Evolutionary conservation across 2,888 invertebrate species (phyloP).

Genomic region (Phengaris arion): DNA sequence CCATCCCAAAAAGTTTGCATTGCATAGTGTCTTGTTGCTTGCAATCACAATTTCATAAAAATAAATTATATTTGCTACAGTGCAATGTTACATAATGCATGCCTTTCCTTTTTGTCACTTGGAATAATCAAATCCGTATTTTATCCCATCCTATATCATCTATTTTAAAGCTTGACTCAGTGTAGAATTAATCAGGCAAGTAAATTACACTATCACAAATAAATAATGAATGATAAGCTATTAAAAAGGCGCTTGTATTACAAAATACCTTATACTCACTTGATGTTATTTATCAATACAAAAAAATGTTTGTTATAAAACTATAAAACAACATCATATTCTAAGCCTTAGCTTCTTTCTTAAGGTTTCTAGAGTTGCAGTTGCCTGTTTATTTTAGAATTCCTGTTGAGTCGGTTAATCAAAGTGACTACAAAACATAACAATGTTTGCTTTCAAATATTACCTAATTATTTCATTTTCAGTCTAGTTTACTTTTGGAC

Average conservation of each 20-base stretch:
- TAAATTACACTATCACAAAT: constrained; percentile 18
- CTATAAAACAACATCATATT: constrained; percentile 9
- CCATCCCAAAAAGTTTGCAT: neutral
- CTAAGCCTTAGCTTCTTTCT: neutral
- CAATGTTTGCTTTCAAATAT: neutral
- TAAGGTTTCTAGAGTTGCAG: neutral
- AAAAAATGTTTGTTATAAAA: constrained; percentile 4
- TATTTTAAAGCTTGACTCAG: constrained; percentile 61
- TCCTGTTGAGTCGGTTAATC: neutral
- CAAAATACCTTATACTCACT: neutral
- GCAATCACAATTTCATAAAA: neutral
- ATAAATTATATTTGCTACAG: neutral
- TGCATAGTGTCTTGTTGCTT: neutral
- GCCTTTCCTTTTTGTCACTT: neutral
- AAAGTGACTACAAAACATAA: neutral
- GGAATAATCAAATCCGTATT: constrained; percentile 1
- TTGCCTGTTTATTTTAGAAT: neutral
- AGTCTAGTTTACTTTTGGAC: neutral
- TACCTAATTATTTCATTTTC: neutral
- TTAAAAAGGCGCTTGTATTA: neutral
- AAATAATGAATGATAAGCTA: neutral
- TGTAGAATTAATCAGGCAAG: constrained; percentile 27
- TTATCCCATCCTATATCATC: constrained; percentile 51
- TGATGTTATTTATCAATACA: neutral
- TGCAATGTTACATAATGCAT: neutral